Evolutionary conservation across 2,888 invertebrate species (phyloP), one percentile per base, ranked within the genome.

Genomic region (Diarsia brunnea): DNA sequence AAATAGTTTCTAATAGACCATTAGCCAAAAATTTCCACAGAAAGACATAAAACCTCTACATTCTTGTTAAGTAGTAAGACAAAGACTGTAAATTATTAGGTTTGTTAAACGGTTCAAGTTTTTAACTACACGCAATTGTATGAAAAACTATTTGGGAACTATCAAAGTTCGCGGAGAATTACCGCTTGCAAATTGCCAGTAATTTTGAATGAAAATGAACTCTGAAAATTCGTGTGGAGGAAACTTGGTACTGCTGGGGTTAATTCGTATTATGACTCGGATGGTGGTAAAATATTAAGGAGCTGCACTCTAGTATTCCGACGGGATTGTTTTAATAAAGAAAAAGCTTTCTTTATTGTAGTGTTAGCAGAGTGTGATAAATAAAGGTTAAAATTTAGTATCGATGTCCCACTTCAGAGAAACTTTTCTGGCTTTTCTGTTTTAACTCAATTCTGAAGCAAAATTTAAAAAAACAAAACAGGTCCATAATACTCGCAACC

Each of bases 91-190:
- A 89, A 88, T 87, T 87, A 89, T 88, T 88, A 86, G 81, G 86
- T 84, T 86, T 87, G 84, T 85, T 85, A 88, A 88, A 89, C 86
- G 86, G 71, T 79, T 81, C 77, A 89, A 90, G 89, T 90, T 92
- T 91, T 89, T 88, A 91, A 91, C 91, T 90, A 87, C 86, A 90
- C 89, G 89, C 90, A 91, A 89, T 91, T 87, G 89, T 90, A 90
- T 89, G 91, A 92, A 93, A 92, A 92, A 92, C 92, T 91, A 93
- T 93, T 92, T 89, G 81, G 84, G 90, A 92, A 92, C 92, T 92
- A 93, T 93, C 90, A 92, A 93, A 93, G 89, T 93, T 93, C 79
- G 82, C 82, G 84, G 88, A 84, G 91, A 93, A 92, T 91, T 92
- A 90, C 90, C 86, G 90, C 90, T 89, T 88, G 92, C 90, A 92